Percentiles rank a stretch among this genome's conserved stretches.
Evolutionary conservation across 2,113 vertebrate species (phyloP).

Genomic region (Athene cunicularia): DNA sequence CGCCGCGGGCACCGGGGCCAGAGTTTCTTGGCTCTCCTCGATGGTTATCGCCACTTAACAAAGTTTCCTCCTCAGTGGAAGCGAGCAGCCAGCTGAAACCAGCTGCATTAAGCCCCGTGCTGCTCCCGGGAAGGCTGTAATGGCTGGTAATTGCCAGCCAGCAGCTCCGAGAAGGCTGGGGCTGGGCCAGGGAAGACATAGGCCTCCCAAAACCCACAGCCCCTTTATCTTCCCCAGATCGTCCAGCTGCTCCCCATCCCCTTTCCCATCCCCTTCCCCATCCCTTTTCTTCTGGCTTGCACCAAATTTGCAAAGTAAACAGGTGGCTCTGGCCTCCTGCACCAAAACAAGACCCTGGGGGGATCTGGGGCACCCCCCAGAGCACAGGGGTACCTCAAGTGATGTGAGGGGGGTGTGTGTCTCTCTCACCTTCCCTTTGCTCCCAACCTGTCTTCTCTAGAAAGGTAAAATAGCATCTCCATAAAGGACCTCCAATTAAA

Average conservation of each 20-base stretch:
- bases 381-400: fast-evolving
- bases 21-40: not conserved
- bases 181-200: not conserved
- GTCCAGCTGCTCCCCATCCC: not conserved
- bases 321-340: not conserved
- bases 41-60: not conserved
- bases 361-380: not conserved
- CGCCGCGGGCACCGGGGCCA: not conserved
- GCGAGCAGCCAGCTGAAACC: not conserved
- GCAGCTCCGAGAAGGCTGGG: not conserved
- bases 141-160: not conserved
- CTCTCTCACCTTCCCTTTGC: not conserved
- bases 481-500: slow-evolving; percentile 2
- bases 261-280: too few relatives aligned
- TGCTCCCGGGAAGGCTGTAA: not conserved
- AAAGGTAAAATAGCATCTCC: not conserved
- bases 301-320: fast-evolving
- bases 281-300: not conserved
- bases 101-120: not conserved
- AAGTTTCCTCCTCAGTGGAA: not conserved
- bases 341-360: fast-evolving
- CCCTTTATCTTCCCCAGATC: not conserved
- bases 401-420: too few relatives aligned
- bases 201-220: not conserved
- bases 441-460: not conserved